A percentile compares a stretch with the other conserved stretches of the same genome.
phyloP scores from a whole-genome alignment of 2,888 invertebrate genomes.

The Ashinkailepas kermadecensis region DNA sequence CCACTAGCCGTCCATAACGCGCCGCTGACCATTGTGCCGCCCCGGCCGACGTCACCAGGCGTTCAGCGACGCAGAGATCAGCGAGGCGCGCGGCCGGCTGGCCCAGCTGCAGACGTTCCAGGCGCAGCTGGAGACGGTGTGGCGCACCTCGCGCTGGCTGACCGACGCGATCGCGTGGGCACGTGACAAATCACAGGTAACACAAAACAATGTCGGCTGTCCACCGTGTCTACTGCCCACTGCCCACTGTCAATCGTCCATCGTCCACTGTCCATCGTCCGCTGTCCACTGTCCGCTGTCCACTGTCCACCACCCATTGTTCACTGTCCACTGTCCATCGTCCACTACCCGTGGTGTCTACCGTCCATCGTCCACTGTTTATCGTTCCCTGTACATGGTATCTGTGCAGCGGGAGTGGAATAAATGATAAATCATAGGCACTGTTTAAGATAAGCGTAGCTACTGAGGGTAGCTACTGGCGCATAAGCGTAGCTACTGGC shows the following conservation, averaged over 20 bases:
- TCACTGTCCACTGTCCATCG: too few species aligned
- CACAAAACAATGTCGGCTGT: not conserved
- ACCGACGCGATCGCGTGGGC: constrained; percentile 93
- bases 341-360: too few species aligned
- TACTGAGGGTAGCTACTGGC: too few species aligned
- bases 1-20: not conserved
- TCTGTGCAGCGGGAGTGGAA: too few species aligned
- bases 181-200: constrained; percentile 57
- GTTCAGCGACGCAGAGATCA: constrained; percentile 80
- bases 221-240: not conserved
- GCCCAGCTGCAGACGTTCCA: constrained; percentile 76
- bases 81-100: constrained; percentile 75
- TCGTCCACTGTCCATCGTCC: too few species aligned
- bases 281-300: too few species aligned
- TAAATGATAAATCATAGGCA: too few species aligned
- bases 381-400: too few species aligned
- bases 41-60: constrained; percentile 40
- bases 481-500: too few species aligned
- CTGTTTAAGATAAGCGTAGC: too few species aligned
- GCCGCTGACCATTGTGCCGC: not conserved
- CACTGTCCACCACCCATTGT: too few species aligned
- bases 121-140: constrained; percentile 72
- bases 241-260: not conserved
- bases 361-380: too few species aligned
- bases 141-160: constrained; percentile 93